Base-by-base conservation (phyloP, 2,888 invertebrate genomes). In the Lysandra coridon region DNA sequence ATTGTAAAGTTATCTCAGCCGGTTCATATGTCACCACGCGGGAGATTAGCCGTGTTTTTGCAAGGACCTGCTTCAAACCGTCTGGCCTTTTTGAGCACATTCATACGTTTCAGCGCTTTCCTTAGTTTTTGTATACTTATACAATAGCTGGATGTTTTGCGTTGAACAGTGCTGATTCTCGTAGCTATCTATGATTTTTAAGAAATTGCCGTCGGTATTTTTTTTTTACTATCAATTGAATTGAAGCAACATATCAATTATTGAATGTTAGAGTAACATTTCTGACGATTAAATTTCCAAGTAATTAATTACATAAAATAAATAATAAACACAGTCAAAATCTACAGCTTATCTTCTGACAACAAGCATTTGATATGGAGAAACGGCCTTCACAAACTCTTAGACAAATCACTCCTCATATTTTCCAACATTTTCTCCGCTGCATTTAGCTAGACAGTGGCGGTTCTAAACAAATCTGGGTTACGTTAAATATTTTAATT, bases 1-100 rank as follows among this genome's bases (percentile, higher is more conserved):
- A 76, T 76, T 76, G 76, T 76, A 33, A 7, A 57, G 76, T 57
- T 76, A 76, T 76, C 76, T 76, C 76, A 53, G 76, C 33, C 75
- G 49, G 49, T 44, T 53, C 76, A 76, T 76, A 33, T 76, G 76
- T 76, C 76, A 17, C 57, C 76, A 57, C 76, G 30, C 53, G 30
- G 23, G 53, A 76, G 57, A 76, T 76, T 76, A 76, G 53, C 53
- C 4, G 57, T 76, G 76, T 53, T 76, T 76, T 76, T 76, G 57
- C 23, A 76, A 76, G 33, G 23, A 75, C 44, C 75, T 44, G 76
- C 76, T 76, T 33, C 53, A 30, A 49, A 53, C 75, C 40, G n/a
- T 44, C n/a, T 74, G 44, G 64, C 30, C 64, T 64, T 64, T 62
- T 64, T 64, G 64, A 64, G 64, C 64, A 64, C 64, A 30, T 64